Evolutionary conservation across 1,140 invertebrate genomes (phyloP), one percentile per base, ranked within the genome.

Genomic region (Tachypleus tridentatus): DNA sequence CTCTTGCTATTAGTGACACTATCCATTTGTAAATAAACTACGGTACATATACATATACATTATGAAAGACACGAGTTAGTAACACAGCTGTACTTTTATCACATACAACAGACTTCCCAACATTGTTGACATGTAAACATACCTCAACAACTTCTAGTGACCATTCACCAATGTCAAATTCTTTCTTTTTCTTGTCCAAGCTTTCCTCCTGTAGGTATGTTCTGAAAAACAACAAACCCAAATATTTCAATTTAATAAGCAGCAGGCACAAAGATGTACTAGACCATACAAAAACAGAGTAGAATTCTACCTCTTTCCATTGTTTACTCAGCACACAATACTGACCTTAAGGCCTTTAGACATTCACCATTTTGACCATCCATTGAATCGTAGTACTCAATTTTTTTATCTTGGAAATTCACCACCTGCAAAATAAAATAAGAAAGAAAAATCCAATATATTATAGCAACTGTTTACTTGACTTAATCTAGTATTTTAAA

Each of bases 351-450:
- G 56, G 72, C 76, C 50, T 83, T 77, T 1, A 96, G 77, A 74
- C 90, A 93, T 63, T 80, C 76, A 49, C 80, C 76, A 77, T 97
- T 94, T 11, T 80, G 78, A 2, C 86, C 84, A 29, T 87, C 87
- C 89, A 98, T 93, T 59, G 92, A 96, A 76, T 99, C 96, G 71
- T 89, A 96, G 77, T 97, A 99, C 49, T 80, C 75, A 5, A 97
- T 86, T 1, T 77, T 80, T 74, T 89, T 87, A 51, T 86, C 79
- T 10, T 84, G 80, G 70, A 97, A 86, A 75, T 97, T 86, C 2
- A 97, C 84, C n/a, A 93, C 83, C 80, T 82, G 67, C 10, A 74
- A 58, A 69, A 53, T 8, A 54, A 54, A 54, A 8, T 8, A 54
- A 54, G n/a, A n/a, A n/a, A n/a, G n/a, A 8, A 8, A 54, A 7